Evolutionary conservation across 2,888 invertebrate species (phyloP).

Genomic region (Ophonus ardosiacus): DNA sequence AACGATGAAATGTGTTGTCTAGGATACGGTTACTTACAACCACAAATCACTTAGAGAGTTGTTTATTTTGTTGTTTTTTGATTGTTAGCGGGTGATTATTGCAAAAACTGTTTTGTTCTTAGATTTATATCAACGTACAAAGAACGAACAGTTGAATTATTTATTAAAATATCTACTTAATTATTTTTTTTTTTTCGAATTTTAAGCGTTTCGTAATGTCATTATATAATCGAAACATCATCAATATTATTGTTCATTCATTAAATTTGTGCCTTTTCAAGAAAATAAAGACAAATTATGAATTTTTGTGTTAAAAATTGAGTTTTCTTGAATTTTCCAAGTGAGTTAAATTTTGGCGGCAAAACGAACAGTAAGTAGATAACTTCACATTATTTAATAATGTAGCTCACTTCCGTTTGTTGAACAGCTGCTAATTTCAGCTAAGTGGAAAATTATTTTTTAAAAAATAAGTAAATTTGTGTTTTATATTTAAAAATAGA

Average conservation of each 20-base stretch:
- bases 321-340: background rate
- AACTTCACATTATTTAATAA: background rate
- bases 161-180: constrained; percentile 11
- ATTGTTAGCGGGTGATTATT: constrained; percentile 3
- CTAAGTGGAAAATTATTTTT: too few relatives aligned
- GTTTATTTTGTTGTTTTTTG: constrained; percentile 33
- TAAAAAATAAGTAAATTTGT: too few relatives aligned
- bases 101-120: constrained; percentile 56
- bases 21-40: background rate
- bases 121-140: constrained; percentile 44
- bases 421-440: too few relatives aligned
- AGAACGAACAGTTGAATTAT: constrained; percentile 50
- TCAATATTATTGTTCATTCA: constrained; percentile 67
- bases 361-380: background rate
- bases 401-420: too few relatives aligned
- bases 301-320: constrained; percentile 58
- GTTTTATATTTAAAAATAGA: too few relatives aligned
- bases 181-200: constrained; percentile 16
- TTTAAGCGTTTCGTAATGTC: constrained; percentile 64
- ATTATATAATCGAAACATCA: constrained; percentile 68
- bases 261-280: constrained; percentile 74
- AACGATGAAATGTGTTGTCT: background rate
- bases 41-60: background rate
- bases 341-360: too few relatives aligned
- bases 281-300: constrained; percentile 70